These are phyloP conservation scores for Bombus difficillimus DNA, from an alignment of 1,140 invertebrate genomes.

Conservation along the genomic window DNA sequence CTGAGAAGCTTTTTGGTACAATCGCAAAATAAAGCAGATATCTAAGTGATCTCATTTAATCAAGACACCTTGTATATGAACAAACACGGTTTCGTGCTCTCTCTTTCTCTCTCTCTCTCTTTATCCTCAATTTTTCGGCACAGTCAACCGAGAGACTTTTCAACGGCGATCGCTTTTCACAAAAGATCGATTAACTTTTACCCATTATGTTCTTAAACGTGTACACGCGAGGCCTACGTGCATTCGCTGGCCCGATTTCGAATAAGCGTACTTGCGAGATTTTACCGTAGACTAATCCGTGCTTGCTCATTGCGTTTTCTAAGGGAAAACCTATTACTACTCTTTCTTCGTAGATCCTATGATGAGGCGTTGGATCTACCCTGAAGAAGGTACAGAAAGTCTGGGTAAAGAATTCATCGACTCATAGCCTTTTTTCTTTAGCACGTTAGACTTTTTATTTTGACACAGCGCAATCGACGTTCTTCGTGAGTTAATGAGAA, in stretches of 20 bases:
- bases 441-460: too few relatives aligned
- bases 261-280: not conserved
- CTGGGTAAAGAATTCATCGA: too few relatives aligned
- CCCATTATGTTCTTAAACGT: not conserved
- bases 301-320: not conserved
- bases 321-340: not conserved
- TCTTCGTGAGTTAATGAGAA: too few relatives aligned
- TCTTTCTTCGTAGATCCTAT: too few relatives aligned
- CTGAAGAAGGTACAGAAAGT: too few relatives aligned
- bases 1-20: too few relatives aligned
- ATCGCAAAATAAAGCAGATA: too few relatives aligned
- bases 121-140: not conserved
- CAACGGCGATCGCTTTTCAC: not conserved
- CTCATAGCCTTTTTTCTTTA: too few relatives aligned
- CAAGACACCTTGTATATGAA: not conserved
- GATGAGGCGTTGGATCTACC: too few relatives aligned
- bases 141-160: not conserved
- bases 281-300: not conserved
- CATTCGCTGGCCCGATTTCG: not conserved
- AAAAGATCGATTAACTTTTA: constrained; percentile 25
- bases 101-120: not conserved
- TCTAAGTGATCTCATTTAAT: too few relatives aligned
- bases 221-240: not conserved
- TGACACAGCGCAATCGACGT: too few relatives aligned
- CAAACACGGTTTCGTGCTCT: not conserved